phyloP scores from a whole-genome alignment of 2,113 vertebrate species.

The Corythornis vintsioides region DNA sequence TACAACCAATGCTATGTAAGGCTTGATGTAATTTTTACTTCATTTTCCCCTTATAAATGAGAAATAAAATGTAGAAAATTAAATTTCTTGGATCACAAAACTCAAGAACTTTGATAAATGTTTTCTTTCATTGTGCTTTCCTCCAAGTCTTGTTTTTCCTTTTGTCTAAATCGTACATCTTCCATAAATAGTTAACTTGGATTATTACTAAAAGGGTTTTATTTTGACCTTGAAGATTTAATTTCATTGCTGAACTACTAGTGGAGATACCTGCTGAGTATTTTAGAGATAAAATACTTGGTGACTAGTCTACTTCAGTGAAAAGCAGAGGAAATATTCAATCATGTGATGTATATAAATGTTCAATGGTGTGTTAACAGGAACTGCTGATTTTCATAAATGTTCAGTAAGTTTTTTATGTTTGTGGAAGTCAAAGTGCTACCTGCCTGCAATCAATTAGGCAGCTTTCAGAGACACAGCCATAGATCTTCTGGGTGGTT shows the following conservation, averaged over 20 bases:
- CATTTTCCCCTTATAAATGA: background rate
- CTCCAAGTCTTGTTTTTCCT: conserved; percentile 1
- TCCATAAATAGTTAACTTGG: background rate
- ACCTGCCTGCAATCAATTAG: background rate
- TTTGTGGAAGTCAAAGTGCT: background rate
- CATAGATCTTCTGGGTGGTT: background rate
- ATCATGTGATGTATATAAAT: background rate
- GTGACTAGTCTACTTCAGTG: background rate
- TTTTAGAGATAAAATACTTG: background rate
- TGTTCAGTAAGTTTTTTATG: background rate
- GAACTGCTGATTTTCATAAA: background rate
- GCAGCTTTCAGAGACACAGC: background rate
- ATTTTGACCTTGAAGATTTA: background rate
- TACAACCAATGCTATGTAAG: background rate
- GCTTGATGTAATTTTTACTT: background rate
- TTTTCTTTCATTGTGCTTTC: background rate
- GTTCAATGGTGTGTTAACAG: background rate
- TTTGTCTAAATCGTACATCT: background rate
- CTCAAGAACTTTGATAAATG: background rate
- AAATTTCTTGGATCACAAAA: background rate
- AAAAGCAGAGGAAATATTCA: background rate
- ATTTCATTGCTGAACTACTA: background rate
- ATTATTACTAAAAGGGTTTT: background rate
- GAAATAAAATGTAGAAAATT: background rate
- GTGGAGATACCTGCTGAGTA: background rate